A percentile compares a stretch with the other conserved stretches of the same genome.
phyloP scores from a whole-genome alignment of 2,797 vertebrate genomes.

The Eulemur albifrons region DNA sequence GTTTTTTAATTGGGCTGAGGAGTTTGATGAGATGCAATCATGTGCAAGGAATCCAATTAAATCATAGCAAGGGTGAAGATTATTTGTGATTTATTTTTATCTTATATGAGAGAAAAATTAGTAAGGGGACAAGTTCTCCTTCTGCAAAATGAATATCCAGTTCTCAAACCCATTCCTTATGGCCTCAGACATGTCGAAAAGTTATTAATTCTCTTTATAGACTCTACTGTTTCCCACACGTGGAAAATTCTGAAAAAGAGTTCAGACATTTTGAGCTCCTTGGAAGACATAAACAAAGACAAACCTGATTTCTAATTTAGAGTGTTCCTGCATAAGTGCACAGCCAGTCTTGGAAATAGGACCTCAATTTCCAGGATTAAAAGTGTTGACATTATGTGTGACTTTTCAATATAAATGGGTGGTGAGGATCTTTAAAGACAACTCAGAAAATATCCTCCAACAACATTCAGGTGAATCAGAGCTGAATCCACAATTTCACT shows the following conservation, averaged over 20 bases:
- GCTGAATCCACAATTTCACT: not conserved
- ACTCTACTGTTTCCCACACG: not conserved
- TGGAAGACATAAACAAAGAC: not conserved
- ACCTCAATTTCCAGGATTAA: not conserved
- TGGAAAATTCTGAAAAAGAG: not conserved
- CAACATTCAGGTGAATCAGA: not conserved
- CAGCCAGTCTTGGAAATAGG: not conserved
- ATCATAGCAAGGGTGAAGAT: not conserved
- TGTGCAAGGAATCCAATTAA: not conserved
- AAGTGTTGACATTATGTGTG: not conserved
- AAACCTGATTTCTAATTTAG: not conserved
- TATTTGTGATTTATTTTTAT: constrained; percentile 9
- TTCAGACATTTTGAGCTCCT: not conserved
- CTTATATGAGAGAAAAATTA: not conserved
- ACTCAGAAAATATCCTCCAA: not conserved
- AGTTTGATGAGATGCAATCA: not conserved
- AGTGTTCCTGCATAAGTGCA: not conserved
- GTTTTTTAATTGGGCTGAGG: not conserved
- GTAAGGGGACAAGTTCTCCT: not conserved
- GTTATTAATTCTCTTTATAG: not conserved
- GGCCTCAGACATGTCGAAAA: not conserved
- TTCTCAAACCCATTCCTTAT: not conserved
- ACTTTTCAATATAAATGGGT: not conserved
- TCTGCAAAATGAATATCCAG: not conserved
- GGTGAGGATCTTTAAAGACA: not conserved